phyloP scores from a whole-genome alignment of 1,140 invertebrate genomes.

The Drosophila grimshawi region DNA sequence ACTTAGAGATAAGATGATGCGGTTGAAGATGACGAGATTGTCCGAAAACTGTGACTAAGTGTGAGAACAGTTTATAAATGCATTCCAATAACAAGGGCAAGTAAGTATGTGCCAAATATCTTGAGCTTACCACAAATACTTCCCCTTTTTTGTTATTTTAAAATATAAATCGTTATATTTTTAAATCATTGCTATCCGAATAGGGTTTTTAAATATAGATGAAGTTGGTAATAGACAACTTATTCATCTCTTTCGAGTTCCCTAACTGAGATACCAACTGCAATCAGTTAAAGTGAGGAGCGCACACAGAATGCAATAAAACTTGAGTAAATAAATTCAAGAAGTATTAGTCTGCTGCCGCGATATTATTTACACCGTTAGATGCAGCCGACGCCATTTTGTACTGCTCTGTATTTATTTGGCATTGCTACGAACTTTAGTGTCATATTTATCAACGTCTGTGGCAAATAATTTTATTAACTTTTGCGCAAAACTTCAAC shows the following conservation, averaged over 20 bases:
- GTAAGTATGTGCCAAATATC: not conserved
- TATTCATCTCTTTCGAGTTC: not conserved
- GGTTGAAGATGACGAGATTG: not conserved
- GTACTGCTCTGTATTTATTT: slow-evolving; percentile 64
- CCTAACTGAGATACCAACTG: not conserved
- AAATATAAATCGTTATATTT: no score
- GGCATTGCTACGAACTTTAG: slow-evolving; percentile 54
- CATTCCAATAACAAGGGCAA: not conserved
- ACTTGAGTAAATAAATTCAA: slow-evolving; percentile 54
- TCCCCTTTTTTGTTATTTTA: no score
- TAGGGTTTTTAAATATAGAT: no score
- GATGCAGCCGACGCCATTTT: slow-evolving; percentile 35
- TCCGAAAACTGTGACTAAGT: not conserved
- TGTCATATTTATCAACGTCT: slow-evolving; percentile 81
- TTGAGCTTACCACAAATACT: no score
- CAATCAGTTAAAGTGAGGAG: slow-evolving; percentile 44
- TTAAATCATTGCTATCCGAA: no score
- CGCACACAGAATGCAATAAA: slow-evolving; percentile 48
- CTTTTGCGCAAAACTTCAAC: slow-evolving; percentile 71
- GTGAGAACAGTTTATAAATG: not conserved
- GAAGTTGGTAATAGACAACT: no score
- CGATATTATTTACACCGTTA: slow-evolving; percentile 36
- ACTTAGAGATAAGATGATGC: not conserved
- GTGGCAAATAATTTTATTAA: slow-evolving; percentile 83
- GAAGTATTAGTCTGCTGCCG: slow-evolving; percentile 9